A percentile compares a stretch with the other conserved stretches of the same genome.
phyloP scores from a whole-genome alignment of 2,113 vertebrate genomes.

The Nycticebus coucang region DNA sequence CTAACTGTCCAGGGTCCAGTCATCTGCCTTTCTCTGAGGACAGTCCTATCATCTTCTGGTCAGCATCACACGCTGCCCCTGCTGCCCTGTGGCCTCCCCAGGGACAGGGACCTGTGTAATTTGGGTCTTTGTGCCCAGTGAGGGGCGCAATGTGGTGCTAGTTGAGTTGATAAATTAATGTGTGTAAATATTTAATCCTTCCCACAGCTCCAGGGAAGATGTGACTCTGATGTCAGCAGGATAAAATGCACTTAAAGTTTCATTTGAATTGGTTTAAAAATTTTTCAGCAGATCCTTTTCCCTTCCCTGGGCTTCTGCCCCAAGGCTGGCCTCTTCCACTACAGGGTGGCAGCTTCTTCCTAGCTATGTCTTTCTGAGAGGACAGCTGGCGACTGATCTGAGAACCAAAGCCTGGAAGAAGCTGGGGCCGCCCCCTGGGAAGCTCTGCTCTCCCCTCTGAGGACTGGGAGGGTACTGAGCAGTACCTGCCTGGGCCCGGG shows the following conservation, averaged over 20 bases:
- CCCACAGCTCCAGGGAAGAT: not conserved
- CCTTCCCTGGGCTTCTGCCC: accelerated
- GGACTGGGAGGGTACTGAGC: too few relatives aligned
- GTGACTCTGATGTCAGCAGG: too few relatives aligned
- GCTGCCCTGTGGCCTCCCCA: accelerated
- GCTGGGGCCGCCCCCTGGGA: too few relatives aligned
- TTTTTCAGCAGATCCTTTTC: not conserved
- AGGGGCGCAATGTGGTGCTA: accelerated
- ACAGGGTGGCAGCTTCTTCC: not conserved
- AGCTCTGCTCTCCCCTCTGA: not conserved
- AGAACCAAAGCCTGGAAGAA: not conserved
- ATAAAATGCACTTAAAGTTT: accelerated
- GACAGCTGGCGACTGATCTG: too few relatives aligned
- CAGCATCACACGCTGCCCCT: too few relatives aligned
- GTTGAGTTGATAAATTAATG: not conserved
- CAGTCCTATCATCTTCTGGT: too few relatives aligned
- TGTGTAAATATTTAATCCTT: too few relatives aligned
- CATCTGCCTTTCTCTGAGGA: too few relatives aligned
- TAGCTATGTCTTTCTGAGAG: not conserved
- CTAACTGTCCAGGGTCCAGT: too few relatives aligned
- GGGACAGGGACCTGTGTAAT: not conserved
- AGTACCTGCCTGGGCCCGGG: too few relatives aligned
- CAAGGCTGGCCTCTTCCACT: too few relatives aligned
- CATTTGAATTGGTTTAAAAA: accelerated
- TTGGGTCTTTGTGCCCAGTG: accelerated